Conservation (phyloP, 2,888 invertebrate genomes). For the Conus canariensis region DNA sequence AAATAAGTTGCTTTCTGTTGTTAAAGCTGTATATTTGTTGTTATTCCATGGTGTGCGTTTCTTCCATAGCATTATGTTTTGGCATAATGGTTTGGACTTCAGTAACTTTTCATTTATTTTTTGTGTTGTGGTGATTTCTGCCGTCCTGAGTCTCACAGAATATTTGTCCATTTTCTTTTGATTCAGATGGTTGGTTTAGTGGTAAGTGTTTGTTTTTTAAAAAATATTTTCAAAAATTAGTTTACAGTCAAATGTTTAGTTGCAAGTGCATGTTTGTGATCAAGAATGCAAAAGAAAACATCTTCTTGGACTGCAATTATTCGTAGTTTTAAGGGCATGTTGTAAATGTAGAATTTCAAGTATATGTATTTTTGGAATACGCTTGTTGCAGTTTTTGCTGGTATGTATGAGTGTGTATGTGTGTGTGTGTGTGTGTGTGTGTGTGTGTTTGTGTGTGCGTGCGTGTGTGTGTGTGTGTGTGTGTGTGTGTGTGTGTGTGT, state of each 20-base stretch:
- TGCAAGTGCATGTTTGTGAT: constrained; percentile 1
- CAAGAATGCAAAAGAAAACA: not conserved
- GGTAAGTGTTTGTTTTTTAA: not conserved
- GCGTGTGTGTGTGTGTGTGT: not conserved
- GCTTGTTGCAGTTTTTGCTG: too few relatives aligned
- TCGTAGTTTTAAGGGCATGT: too few relatives aligned
- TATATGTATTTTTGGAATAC: not conserved
- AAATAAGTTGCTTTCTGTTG: too few relatives aligned
- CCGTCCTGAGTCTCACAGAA: not conserved
- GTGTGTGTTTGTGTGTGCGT: not conserved
- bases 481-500: not conserved
- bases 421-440: not conserved
- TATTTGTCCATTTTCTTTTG: not conserved
- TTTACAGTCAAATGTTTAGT: not conserved
- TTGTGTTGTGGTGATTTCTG: too few relatives aligned
- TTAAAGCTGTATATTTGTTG: too few relatives aligned
- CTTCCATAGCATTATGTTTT: too few relatives aligned
- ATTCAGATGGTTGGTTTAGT: constrained; percentile 39
- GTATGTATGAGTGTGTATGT: not conserved
- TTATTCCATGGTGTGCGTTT: too few relatives aligned
- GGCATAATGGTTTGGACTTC: too few relatives aligned
- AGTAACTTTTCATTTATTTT: too few relatives aligned
- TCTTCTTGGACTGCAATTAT: not conserved
- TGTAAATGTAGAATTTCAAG: not conserved
- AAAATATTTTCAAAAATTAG: not conserved